Evolutionary conservation across 37 sponge, comb jelly and placozoan genomes (phyloP).

Genomic region (Ianthella basta): DNA sequence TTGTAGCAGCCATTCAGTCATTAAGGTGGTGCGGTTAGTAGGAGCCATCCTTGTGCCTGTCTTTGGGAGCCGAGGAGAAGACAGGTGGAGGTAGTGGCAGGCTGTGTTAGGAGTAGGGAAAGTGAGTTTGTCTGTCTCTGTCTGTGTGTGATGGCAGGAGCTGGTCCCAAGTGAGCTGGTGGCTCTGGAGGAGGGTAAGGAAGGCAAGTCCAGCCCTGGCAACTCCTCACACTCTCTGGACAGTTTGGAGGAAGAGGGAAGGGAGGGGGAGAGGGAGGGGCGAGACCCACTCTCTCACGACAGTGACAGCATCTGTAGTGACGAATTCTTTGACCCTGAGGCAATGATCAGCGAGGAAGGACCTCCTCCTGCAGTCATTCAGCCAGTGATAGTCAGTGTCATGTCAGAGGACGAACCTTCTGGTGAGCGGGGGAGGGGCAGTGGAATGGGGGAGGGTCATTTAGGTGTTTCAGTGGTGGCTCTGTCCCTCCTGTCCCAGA

Average conservation of each 20-base stretch:
- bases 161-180: no score
- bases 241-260: constrained; percentile 20
- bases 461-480: background rate
- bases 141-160: no score
- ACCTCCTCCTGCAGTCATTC: background rate
- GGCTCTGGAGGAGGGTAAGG: no score
- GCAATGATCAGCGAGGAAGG: background rate
- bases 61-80: no score
- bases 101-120: no score
- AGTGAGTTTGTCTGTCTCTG: no score
- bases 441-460: background rate
- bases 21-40: no score
- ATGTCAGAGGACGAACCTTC: constrained; percentile 65
- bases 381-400: constrained; percentile 33
- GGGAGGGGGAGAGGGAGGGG: constrained; percentile 14
- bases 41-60: no score
- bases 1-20: no score
- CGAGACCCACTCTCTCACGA: constrained; percentile 8
- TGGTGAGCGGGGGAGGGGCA: constrained; percentile 16
- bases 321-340: constrained; percentile 71
- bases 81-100: no score
- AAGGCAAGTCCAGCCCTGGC: background rate
- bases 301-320: constrained; percentile 18
- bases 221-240: constrained; percentile 15
- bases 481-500: constrained; percentile 1